These are phyloP conservation scores for Harmothoe impar DNA, from an alignment of 2,888 invertebrate genomes.

Conservation along the genomic window DNA sequence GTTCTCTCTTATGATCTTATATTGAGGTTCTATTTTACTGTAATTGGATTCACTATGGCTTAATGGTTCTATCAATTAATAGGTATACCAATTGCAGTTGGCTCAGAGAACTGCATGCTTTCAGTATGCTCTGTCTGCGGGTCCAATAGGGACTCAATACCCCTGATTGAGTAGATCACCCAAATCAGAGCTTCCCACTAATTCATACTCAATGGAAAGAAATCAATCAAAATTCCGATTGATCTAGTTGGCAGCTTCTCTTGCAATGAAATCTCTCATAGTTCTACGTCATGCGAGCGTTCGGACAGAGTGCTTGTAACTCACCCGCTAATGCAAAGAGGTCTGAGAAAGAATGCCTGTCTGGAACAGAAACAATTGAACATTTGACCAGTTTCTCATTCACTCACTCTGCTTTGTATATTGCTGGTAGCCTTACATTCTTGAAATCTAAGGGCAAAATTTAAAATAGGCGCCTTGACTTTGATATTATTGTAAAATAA, in stretches of 20 bases:
- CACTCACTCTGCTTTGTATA: neutral
- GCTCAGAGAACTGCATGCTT: conserved; percentile 26
- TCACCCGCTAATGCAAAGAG: conserved; percentile 62
- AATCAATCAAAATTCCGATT: conserved; percentile 49
- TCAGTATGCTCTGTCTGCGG: neutral
- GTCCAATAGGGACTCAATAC: neutral
- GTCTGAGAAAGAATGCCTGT: conserved; percentile 63
- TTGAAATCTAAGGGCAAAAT: neutral
- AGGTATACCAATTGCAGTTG: neutral
- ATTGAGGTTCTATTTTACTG: too few species aligned
- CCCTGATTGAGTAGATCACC: neutral
- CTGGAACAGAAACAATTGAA: conserved; percentile 60
- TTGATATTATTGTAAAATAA: too few species aligned
- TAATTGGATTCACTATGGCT: too few species aligned
- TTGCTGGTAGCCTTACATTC: neutral
- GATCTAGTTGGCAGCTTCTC: neutral
- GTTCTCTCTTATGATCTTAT: neutral
- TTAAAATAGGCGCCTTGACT: neutral
- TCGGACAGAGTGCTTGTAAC: conserved; percentile 45
- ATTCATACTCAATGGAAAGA: conserved; percentile 52
- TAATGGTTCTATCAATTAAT: neutral
- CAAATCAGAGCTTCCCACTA: conserved; percentile 1
- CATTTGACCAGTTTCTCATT: conserved; percentile 48
- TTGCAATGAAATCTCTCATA: conserved; percentile 45
- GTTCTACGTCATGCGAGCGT: conserved; percentile 55